phyloP scores from a whole-genome alignment of 2,113 vertebrate species.

The Thermophis baileyi region DNA sequence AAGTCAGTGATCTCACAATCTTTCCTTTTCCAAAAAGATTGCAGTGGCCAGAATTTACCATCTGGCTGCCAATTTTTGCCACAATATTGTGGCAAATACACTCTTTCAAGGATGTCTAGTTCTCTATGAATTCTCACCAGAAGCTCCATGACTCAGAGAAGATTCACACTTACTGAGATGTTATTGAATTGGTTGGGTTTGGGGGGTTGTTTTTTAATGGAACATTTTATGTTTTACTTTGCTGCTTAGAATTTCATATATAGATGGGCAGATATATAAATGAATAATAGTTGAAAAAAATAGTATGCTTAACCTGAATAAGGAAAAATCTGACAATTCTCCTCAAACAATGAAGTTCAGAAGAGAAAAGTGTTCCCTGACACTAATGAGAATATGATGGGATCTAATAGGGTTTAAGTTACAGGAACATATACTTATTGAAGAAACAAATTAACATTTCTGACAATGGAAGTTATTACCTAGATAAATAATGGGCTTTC shows the following conservation, averaged over 20 bases:
- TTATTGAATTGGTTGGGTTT: neutral
- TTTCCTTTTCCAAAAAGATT: neutral
- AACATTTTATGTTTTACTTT: neutral
- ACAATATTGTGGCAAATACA: too few relatives aligned
- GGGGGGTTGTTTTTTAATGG: neutral
- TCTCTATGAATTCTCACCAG: too few relatives aligned
- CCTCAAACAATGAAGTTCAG: neutral
- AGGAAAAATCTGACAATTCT: neutral
- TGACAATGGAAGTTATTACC: neutral
- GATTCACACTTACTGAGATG: too few relatives aligned
- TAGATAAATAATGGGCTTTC: neutral
- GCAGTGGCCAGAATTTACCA: too few relatives aligned
- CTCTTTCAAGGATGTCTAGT: too few relatives aligned
- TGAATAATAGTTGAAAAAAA: neutral
- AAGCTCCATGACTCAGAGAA: neutral
- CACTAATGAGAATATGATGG: neutral
- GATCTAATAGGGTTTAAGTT: neutral
- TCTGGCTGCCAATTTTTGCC: too few relatives aligned
- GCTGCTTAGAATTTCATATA: too few relatives aligned
- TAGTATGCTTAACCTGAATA: neutral
- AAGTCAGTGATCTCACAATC: neutral
- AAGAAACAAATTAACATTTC: neutral
- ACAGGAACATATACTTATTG: neutral
- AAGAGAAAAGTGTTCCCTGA: neutral
- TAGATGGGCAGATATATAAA: neutral